Evolutionary conservation across 1,140 invertebrate genomes (phyloP), one percentile per base, ranked within the genome.

Genomic region (Temnothorax curvispinosus): DNA sequence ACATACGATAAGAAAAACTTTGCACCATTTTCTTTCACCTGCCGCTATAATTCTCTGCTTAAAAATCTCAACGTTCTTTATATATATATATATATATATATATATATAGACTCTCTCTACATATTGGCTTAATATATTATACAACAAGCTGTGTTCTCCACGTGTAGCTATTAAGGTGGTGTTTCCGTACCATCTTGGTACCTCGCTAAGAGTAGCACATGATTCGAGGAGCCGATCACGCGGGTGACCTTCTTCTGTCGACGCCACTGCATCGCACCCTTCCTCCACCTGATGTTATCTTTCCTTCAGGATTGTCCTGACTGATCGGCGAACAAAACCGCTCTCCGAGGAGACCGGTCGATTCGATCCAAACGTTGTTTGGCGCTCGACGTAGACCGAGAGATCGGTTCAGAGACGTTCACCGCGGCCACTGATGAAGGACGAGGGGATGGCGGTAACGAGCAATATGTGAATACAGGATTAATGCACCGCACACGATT

Each of bases 201-300:
- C 93, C 94, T 94, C 91, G 93, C 91, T 91, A 95, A 93, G 80
- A 95, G 94, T 71, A 95, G 92, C 65, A 93, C 94, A 91, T 94
- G 93, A 93, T 95, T 94, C 60, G 94, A 94, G 6, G 95, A 96
- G n/a, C 94, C 95, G 86, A 96, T 95, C 90, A 95, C 95, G 89
- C 94, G 94, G 88, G 89, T 93, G 91, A 95, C 80, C 86, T 93
- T 95, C 81, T 92, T 91, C 76, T 94, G 93, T 71, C 94, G 92
- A 52, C 95, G 94, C 95, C 95, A 96, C 95, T 95, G 95, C 95
- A 95, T 96, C 71, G 87, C 88, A 88, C 85, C 86, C 85, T 69
- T 47, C 15, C 47, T 67, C 38, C 52, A 52, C 41, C 44, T 21
- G 35, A 15, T 38, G 35, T 32, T 78, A 65, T 65, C 58, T 21